A percentile compares a stretch with the other conserved stretches of the same genome.
Evolutionary conservation across 2,797 vertebrate species (phyloP).

Genomic region (Capromys pilorides): DNA sequence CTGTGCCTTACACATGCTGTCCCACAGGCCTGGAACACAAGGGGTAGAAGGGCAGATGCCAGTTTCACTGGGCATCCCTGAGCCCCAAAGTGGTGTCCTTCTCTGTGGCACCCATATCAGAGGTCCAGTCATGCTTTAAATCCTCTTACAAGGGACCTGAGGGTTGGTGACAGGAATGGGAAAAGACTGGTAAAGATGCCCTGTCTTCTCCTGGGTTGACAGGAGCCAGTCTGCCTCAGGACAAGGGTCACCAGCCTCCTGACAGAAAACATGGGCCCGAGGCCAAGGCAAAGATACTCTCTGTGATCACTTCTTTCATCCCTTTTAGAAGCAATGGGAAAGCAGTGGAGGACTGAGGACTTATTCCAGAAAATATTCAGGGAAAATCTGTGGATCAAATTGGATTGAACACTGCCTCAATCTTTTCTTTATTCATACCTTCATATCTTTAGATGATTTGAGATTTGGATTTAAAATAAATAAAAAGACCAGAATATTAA

Average conservation of each 20-base stretch:
- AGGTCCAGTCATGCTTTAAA: neutral
- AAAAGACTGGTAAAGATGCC: neutral
- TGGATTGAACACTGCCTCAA: no score
- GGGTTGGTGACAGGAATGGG: neutral
- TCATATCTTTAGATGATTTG: neutral
- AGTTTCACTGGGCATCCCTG: neutral
- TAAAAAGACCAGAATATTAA: neutral
- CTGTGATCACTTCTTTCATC: rapidly evolving
- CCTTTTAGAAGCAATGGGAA: neutral
- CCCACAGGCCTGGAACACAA: neutral
- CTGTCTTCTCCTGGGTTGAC: neutral
- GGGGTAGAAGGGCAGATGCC: neutral
- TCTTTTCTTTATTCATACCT: no score
- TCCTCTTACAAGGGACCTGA: neutral
- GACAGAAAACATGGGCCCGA: neutral
- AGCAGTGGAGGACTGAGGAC: rapidly evolving
- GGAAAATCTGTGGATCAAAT: no score
- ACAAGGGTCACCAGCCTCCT: neutral
- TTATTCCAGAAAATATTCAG: rapidly evolving
- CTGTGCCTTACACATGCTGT: neutral
- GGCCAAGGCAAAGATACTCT: neutral
- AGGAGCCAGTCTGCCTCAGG: neutral
- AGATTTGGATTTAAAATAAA: neutral
- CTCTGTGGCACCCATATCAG: neutral
- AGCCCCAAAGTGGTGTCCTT: neutral